phyloP scores from a whole-genome alignment of 2,113 vertebrate species.

The Semicossyphus pulcher region DNA sequence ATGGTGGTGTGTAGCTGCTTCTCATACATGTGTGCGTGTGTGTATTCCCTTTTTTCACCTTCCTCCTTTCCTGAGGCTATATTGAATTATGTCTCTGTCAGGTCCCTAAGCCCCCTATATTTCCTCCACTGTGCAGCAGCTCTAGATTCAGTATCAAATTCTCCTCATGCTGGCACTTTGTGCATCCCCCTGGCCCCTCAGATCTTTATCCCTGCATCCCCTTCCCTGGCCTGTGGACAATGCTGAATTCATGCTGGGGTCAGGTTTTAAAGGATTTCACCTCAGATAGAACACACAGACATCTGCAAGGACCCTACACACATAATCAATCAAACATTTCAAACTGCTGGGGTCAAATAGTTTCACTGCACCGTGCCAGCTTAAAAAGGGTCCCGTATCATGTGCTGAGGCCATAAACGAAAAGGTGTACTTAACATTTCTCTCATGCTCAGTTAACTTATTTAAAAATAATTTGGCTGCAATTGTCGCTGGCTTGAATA shows the following conservation, averaged over 20 bases:
- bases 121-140: constrained; percentile 75
- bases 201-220: constrained; percentile 78
- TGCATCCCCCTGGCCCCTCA: constrained; percentile 71
- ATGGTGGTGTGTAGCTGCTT: constrained; percentile 30
- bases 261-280: constrained; percentile 59
- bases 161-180: constrained; percentile 77
- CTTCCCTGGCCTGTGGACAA: constrained; percentile 62
- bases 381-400: background rate
- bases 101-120: constrained; percentile 80
- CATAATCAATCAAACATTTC: constrained; percentile 62
- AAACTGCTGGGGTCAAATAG: constrained; percentile 27
- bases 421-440: constrained; percentile 28
- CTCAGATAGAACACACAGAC: constrained; percentile 52
- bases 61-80: constrained; percentile 72
- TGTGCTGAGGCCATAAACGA: constrained; percentile 8
- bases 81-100: constrained; percentile 83
- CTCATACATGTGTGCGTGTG: constrained; percentile 21
- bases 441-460: constrained; percentile 24
- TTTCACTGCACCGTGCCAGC: constrained; percentile 8
- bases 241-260: constrained; percentile 67
- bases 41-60: constrained; percentile 54
- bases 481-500: constrained; percentile 44
- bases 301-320: constrained; percentile 33
- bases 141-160: constrained; percentile 81
- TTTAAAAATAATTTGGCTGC: constrained; percentile 43